phyloP scores from a whole-genome alignment of 2,888 invertebrate genomes.

The Dryococelus australis region DNA sequence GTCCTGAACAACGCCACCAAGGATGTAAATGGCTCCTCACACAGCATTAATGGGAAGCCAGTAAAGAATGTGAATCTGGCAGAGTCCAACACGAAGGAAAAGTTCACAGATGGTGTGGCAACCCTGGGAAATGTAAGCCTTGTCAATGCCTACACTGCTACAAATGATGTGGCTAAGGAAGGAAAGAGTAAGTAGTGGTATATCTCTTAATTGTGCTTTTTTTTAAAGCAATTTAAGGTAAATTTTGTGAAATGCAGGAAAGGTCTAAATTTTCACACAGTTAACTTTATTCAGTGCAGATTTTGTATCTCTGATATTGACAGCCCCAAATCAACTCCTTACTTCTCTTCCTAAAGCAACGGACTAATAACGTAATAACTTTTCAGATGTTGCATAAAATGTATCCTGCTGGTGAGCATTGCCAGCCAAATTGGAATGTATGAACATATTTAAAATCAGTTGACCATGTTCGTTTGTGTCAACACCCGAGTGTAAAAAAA shows the following conservation, averaged over 20 bases:
- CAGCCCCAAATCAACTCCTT: too few relatives aligned
- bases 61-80: slow-evolving; percentile 57
- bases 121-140: background rate
- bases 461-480: too few relatives aligned
- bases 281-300: too few relatives aligned
- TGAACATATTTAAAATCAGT: too few relatives aligned
- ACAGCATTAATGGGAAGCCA: slow-evolving; percentile 56
- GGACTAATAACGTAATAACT: too few relatives aligned
- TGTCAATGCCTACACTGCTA: slow-evolving; percentile 55
- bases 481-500: too few relatives aligned
- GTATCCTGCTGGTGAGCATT: too few relatives aligned
- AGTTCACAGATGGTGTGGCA: background rate
- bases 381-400: too few relatives aligned
- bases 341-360: too few relatives aligned
- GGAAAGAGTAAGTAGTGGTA: slow-evolving; percentile 55
- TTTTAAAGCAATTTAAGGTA: background rate
- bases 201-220: too few relatives aligned
- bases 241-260: background rate
- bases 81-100: slow-evolving; percentile 57
- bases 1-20: slow-evolving; percentile 55
- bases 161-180: slow-evolving; percentile 71
- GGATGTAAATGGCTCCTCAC: background rate
- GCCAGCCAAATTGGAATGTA: too few relatives aligned
- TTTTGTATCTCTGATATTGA: too few relatives aligned
- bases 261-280: background rate